Evolutionary conservation across 2,797 vertebrate genomes (phyloP), one percentile per base, ranked within the genome.

Genomic region (Podargus strigoides): DNA sequence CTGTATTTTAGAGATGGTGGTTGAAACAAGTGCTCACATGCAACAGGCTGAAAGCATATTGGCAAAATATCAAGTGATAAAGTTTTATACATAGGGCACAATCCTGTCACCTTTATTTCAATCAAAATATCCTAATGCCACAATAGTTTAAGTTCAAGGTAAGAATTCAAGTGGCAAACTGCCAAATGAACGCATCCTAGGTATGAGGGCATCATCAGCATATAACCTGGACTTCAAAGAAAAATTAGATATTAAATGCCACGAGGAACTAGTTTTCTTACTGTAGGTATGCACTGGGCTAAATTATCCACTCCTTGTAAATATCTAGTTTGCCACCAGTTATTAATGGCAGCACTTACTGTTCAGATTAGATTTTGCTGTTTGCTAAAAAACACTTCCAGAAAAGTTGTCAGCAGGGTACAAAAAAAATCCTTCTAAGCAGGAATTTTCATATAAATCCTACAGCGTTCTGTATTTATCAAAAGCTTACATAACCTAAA

Each of bases 241-340:
- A 49, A 84, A 87, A 69, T 17, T 12, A 32, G 18, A 60, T 37
- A 42, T 2, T 74, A 70, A 66, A 59, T 15, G 6, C 27, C 3
- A 50, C 0, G 0, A 90, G 7, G 7, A 89, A 32, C 7, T 47
- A 46, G 9, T 68, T 68, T 46, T 41, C 27, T 39, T 68, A 12
- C 24, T 67, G 14, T 28, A 32, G 0, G 0, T 15, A 37, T 4
- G 5, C 19, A 44, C 17, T 5, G 16, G 10, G 12, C 3, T 82
- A 76, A 49, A 67, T 63, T 15, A 79, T 16, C 41, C 5, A 8
- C 32, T 53, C 41, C 44, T 63, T 23, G 27, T n/a, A 80, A 85
- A 50, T 46, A 53, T 3, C 14, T 39, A 15, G 9, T 19, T 85
- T 87, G 6, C 52, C 22, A 72, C n/a, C 36, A 74, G 28, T 79